Evolutionary conservation across 2,888 invertebrate genomes (phyloP), one percentile per base, ranked within the genome.

Genomic region (Philhelius pedissequus): DNA sequence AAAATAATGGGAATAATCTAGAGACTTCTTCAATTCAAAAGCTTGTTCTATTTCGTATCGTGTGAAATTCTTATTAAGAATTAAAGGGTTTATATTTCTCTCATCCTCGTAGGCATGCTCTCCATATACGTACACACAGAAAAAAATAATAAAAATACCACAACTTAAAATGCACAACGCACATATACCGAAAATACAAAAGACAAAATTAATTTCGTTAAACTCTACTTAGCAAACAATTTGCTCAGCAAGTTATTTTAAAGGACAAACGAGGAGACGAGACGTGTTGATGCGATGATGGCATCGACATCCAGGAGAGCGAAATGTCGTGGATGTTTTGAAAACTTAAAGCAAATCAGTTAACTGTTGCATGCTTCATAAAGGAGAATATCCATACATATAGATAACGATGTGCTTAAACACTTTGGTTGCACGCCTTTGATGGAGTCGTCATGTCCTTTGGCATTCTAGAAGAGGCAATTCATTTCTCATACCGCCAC

Each of bases 301-400:
- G 25, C 48, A 54, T 70, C 56, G 56, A 40, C 71, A 64, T 75
- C 13, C n/a, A 25, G 8, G 40, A 48, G 0, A 30, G 20, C 27
- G 38, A 35, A 74, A 54, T 9, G 22, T 38, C 32, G 56, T 30
- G 22, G 4, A 11, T 50, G 54, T 40, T 20, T 40, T 43, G 11
- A 70, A 56, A 71, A 40, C 60, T 60, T 58, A 32, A 70, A 62
- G 81, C 77, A 52, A 81, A 81, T 71, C 70, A 71, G 77, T 81
- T 81, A 81, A 71, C 81, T 81, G 81, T 81, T 81, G 81, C 81
- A 81, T 81, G 70, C 50, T 7, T 22, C 70, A 76, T 75, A n/a
- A 75, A 38, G 69, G 56, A 32, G 64, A 54, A 69, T 50, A 52
- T 0, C 52, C n/a, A n/a, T n/a, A n/a, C n/a, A n/a, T n/a, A n/a